Base-by-base conservation (phyloP, 2,888 invertebrate species). In the Eumacrocentrus americanus region DNA sequence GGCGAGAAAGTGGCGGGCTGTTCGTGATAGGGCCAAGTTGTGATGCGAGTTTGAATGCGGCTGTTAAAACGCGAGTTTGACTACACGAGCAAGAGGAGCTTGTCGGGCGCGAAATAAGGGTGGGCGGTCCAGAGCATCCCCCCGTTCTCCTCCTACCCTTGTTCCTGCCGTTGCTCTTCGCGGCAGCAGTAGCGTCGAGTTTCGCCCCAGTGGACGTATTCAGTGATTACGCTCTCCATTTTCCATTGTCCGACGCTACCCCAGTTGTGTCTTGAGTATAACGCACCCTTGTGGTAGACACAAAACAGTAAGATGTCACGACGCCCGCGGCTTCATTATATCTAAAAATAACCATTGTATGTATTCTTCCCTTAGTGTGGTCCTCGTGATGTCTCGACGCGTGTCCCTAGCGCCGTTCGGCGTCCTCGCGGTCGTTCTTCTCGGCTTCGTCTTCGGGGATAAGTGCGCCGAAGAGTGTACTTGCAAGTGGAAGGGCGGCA, bases 401-500 rank as follows among this genome's bases (percentile, higher is more conserved):
- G 37, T 16, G 12, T 38, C 37, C 14, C 9, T 53, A n/a, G 37
- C 52, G 52, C 47, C 57, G n/a, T 25, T 61, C 12, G 61, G 68
- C 60, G 46, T 65, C 23, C 34, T 67, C 58, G 61, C 59, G 57
- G 18, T 58, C 20, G 37, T 51, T 18, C 29, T 58, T n/a, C 16
- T 73, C 64, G 67, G 68, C 42, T 69, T 68, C 50, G 74, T 73
- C 47, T 69, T 71, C 59, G 71, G 69, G 29, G 80, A 80, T 69
- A 79, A 77, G 69, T 81, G 80, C 68, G 73, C 77, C 57, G 77
- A 78, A 57, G 72, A 78, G 71, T 95, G 95, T 82, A 87, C 87
- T 73, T 95, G 95, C 83, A 95, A 94, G 82, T 95, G 95, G 95
- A 94, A 94, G 82, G 90, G 91, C 73, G 95, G 95, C 70, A 95